Base-by-base conservation (phyloP, 2,797 vertebrate species). In the Alexandromys oeconomus region DNA sequence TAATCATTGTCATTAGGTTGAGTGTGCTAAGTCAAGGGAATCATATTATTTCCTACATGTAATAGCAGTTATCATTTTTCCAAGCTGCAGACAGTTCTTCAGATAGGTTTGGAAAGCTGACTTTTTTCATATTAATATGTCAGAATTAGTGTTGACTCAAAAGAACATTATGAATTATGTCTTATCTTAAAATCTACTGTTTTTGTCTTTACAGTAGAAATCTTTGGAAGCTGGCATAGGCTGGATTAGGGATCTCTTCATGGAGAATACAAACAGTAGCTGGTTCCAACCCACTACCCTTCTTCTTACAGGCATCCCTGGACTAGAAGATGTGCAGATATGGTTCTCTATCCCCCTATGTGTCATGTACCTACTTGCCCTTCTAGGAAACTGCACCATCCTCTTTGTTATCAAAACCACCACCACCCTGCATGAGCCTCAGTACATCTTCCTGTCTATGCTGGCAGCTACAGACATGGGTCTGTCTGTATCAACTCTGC, bases 391-490 rank as follows among this genome's bases (percentile, higher is more conserved):
- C 43, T 85, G 57, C 17, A 94, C 67, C 13, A 97, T 97, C 48
- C 82, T 98, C 69, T 94, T 94, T 80, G 57, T 96, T 54, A 92
- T 97, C 92, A 96, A 95, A 91, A 94, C 48, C 43, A 96, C 69
- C 6, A 6, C 89, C 46, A 95, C 54, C 9, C 97, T 97, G 77
- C 97, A 97, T 5, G 82, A 96, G 31, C 96, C 97, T 93, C 96
- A 97, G 31, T 97, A 97, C 10, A 65, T 97, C 40, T 96, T 98
- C 10, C 80, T 97, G 4, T 97, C 95, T 31, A 92, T 97, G 96
- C 27, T 98, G 87, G 96, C 98, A 37, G 29, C 84, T 71, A 95
- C 97, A 73, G 96, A 98, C 76, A 1, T 97, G 13, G 81, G 92
- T 67, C 61, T 97, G 9, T 97, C 93, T 73, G 57, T 98, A 81